Conservation (phyloP, 2,888 invertebrate species). For the Buathra laborator region DNA sequence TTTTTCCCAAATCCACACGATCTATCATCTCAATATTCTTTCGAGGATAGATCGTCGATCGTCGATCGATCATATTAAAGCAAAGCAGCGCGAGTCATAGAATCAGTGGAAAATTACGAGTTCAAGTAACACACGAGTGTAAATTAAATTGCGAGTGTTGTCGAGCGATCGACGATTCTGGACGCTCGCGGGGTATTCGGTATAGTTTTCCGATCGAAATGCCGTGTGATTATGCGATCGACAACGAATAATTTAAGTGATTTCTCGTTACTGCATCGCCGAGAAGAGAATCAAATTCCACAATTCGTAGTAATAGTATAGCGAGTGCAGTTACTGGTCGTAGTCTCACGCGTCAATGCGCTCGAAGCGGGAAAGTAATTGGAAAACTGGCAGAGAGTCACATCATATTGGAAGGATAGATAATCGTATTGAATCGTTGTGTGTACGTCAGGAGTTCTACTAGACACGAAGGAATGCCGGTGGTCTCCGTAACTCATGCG, state of each 20-base stretch:
- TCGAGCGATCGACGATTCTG: slow-evolving; percentile 17
- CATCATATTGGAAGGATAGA: background rate
- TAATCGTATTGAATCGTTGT: slow-evolving; percentile 13
- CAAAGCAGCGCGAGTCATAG: background rate
- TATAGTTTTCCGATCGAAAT: background rate
- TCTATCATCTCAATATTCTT: background rate
- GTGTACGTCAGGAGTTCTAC: background rate
- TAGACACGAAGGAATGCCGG: background rate
- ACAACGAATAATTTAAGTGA: background rate
- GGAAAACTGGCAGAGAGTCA: background rate
- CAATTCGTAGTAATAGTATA: background rate
- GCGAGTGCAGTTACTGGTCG: background rate
- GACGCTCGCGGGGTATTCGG: background rate
- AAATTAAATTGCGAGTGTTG: slow-evolving; percentile 16
- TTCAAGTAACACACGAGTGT: slow-evolving; percentile 13
- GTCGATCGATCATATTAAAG: background rate
- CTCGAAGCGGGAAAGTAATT: slow-evolving; percentile 33
- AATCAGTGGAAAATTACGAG: slow-evolving; percentile 27
- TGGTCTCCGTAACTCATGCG: slow-evolving; percentile 11
- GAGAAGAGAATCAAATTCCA: background rate
- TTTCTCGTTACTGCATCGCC: background rate
- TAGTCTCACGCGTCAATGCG: background rate
- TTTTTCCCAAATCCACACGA: background rate
- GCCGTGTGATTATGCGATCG: too few species aligned
- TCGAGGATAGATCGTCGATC: background rate